A percentile compares a stretch with the other conserved stretches of the same genome.
Evolutionary conservation across 2,797 vertebrate genomes (phyloP).

Genomic region (Coracias cyanogaster): DNA sequence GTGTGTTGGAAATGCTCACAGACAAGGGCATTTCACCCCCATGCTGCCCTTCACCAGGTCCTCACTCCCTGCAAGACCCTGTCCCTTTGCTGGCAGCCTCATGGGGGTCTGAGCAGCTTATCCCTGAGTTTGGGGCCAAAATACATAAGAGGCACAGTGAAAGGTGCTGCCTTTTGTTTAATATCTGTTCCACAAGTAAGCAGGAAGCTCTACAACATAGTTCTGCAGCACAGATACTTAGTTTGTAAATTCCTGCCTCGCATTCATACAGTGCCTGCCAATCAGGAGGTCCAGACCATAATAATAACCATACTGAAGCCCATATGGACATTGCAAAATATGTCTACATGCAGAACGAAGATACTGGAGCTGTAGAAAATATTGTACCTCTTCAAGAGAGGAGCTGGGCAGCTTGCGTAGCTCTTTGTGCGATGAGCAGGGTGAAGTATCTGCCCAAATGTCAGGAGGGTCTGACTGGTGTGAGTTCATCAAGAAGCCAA

Average conservation of each 20-base stretch:
- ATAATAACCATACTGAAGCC: neutral
- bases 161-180: neutral
- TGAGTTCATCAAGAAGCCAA: neutral
- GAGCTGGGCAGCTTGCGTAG: neutral
- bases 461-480: neutral
- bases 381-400: rapidly evolving
- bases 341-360: neutral
- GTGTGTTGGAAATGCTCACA: neutral
- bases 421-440: neutral
- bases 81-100: neutral
- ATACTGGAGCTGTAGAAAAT: neutral
- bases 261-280: neutral
- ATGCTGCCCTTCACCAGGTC: neutral
- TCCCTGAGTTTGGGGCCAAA: neutral
- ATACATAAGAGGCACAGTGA: neutral
- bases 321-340: neutral
- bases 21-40: neutral
- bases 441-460: neutral
- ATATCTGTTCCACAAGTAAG: neutral
- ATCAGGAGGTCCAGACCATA: neutral
- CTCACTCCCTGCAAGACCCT: neutral
- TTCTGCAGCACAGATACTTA: neutral
- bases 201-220: neutral
- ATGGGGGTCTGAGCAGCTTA: neutral
- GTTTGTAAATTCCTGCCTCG: neutral